Conservation (phyloP, 2,113 vertebrate species). For the Lathamus discolor region DNA sequence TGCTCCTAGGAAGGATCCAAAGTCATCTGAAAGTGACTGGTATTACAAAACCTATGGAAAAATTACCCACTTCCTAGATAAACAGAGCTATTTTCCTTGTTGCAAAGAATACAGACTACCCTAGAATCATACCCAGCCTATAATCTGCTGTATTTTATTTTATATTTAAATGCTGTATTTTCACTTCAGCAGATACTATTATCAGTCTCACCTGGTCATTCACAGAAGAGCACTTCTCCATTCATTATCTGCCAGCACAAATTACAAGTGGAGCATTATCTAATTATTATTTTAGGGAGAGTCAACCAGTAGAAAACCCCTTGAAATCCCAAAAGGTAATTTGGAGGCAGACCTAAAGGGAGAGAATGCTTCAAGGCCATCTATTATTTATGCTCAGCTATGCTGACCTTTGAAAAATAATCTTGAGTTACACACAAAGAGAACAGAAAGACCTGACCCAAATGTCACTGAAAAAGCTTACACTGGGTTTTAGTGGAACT, state of each 20-base stretch:
- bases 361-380: neutral
- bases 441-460: neutral
- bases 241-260: constrained; percentile 4
- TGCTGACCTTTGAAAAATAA: constrained; percentile 13
- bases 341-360: neutral
- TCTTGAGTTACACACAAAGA: neutral
- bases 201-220: neutral
- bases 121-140: neutral
- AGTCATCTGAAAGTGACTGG: neutral
- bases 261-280: neutral
- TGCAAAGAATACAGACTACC: neutral
- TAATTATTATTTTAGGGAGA: constrained; percentile 25
- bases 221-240: neutral
- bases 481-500: neutral
- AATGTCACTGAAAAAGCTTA: neutral
- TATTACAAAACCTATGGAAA: neutral
- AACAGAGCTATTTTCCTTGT: neutral
- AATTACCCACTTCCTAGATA: neutral
- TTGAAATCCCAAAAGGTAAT: neutral
- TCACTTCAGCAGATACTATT: neutral
- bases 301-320: neutral
- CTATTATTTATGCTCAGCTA: neutral
- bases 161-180: constrained; percentile 32
- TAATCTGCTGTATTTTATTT: constrained; percentile 15
- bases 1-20: neutral